A percentile compares a stretch with the other conserved stretches of the same genome.
phyloP scores from a whole-genome alignment of 1,140 invertebrate genomes.

The Bombus pyrosoma region DNA sequence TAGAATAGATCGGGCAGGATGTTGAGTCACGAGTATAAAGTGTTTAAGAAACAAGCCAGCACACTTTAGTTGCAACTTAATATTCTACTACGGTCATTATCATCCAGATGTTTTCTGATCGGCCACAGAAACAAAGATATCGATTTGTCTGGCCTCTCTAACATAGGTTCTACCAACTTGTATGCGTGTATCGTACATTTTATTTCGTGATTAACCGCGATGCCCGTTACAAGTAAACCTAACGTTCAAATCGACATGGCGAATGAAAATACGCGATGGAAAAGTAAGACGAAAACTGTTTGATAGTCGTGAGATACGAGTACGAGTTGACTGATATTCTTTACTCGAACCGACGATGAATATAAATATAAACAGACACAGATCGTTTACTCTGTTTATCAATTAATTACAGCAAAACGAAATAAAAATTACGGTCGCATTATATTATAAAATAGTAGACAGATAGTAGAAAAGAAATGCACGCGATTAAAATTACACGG shows the following conservation, averaged over 20 bases:
- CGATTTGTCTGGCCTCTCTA: constrained; percentile 4
- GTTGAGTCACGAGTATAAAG: background rate
- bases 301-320: constrained; percentile 23
- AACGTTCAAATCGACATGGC: background rate
- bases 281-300: background rate
- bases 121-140: constrained; percentile 29
- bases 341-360: background rate
- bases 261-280: background rate
- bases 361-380: constrained; percentile 26
- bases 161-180: background rate
- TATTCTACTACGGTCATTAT: constrained; percentile 26
- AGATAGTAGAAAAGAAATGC: background rate
- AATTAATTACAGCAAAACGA: background rate
- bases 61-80: background rate
- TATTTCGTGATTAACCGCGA: constrained; percentile 33
- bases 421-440: no score
- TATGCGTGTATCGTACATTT: background rate
- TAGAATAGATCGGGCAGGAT: background rate
- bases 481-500: background rate
- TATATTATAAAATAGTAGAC: no score
- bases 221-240: background rate
- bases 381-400: constrained; percentile 22
- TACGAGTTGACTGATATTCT: background rate
- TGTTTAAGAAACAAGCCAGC: background rate
- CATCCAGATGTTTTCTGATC: constrained; percentile 3